Evolutionary conservation across 2,888 invertebrate species (phyloP).

Genomic region (Zygogramma bicolorata): DNA sequence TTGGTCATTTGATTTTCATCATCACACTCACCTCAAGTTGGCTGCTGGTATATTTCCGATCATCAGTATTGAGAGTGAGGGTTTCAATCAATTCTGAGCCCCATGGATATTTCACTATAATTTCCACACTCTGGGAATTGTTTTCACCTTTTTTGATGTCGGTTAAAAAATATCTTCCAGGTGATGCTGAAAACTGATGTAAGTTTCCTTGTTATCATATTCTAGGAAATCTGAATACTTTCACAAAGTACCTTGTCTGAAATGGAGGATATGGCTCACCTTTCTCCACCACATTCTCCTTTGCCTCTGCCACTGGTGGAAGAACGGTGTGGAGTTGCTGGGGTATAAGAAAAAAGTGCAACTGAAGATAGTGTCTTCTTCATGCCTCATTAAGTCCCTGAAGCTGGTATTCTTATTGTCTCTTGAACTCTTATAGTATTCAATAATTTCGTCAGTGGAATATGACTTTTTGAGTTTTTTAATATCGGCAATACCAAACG

Average conservation of each 20-base stretch:
- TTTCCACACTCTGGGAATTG: conserved; percentile 69
- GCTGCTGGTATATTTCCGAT: conserved; percentile 42
- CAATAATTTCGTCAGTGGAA: conserved; percentile 31
- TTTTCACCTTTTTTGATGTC: conserved; percentile 70
- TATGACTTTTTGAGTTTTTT: conserved; percentile 19
- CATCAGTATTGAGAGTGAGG: conserved; percentile 65
- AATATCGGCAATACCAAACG: conserved; percentile 68
- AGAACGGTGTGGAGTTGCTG: conserved; percentile 72
- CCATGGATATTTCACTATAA: conserved; percentile 75
- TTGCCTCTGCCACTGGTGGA: conserved; percentile 81
- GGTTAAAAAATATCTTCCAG: conserved; percentile 76
- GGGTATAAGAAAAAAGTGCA: conserved; percentile 68
- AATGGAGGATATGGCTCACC: conserved; percentile 45
- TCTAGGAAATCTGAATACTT: no score
- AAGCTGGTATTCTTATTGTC: conserved; percentile 43
- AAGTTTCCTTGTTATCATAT: neutral
- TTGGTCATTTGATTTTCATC: no score
- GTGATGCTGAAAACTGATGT: conserved; percentile 76
- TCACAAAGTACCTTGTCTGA: no score
- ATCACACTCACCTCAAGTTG: conserved; percentile 52
- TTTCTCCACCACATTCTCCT: conserved; percentile 90
- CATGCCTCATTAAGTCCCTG: conserved; percentile 44
- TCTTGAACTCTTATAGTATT: conserved; percentile 31
- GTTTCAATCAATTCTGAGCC: conserved; percentile 75
- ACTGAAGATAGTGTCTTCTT: conserved; percentile 56